Conservation (phyloP, 2,888 invertebrate species). For the Desoria tigrina region DNA sequence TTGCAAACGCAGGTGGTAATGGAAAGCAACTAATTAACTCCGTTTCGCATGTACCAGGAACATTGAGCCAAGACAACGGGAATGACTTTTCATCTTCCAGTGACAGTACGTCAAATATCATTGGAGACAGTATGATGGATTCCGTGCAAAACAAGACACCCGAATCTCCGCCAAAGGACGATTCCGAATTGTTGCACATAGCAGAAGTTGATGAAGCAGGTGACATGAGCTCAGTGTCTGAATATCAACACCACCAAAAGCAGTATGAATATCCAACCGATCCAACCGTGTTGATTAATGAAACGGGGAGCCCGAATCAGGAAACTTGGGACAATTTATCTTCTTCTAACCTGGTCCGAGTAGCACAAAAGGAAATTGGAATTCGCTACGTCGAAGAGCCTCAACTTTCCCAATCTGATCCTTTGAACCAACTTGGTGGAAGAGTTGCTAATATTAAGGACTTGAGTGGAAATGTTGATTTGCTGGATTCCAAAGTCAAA, state of each 20-base stretch:
- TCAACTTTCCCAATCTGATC: no score
- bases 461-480: no score
- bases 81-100: background rate
- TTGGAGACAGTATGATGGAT: slow-evolving; percentile 49
- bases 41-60: background rate
- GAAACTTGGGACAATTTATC: slow-evolving; percentile 16
- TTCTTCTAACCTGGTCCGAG: slow-evolving; percentile 1
- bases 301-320: background rate
- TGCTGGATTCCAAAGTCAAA: no score
- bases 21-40: background rate
- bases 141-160: slow-evolving; percentile 41
- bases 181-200: slow-evolving; percentile 10
- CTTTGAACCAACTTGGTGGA: no score
- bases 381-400: background rate
- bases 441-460: no score
- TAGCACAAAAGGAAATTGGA: slow-evolving; percentile 10
- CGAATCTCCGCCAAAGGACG: slow-evolving; percentile 21
- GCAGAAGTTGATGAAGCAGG: slow-evolving; percentile 1
- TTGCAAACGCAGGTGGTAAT: background rate
- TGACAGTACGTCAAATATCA: background rate
- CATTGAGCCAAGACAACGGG: background rate
- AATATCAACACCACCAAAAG: background rate
- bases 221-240: background rate
- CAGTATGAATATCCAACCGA: background rate
- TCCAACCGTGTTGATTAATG: background rate